Conservation (phyloP, 2,113 vertebrate species). For the Saiga tatarica region DNA sequence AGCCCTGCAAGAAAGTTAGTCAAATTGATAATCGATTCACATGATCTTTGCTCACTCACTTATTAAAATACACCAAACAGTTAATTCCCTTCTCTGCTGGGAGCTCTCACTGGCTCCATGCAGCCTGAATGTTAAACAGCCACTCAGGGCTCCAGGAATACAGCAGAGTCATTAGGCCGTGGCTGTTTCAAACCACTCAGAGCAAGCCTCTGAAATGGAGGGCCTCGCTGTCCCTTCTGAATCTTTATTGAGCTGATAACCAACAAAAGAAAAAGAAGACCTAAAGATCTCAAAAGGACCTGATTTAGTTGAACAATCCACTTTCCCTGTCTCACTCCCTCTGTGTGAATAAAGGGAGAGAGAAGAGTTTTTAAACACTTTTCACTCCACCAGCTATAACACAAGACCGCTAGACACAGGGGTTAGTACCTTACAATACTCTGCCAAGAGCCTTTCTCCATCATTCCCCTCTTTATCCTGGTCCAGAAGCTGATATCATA, state of each 20-base stretch:
- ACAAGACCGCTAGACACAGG: not conserved
- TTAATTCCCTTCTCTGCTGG: conserved; percentile 73
- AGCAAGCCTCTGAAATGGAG: conserved; percentile 34
- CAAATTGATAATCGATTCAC: conserved; percentile 76
- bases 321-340: not conserved
- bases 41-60: conserved; percentile 75
- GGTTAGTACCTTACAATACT: not conserved
- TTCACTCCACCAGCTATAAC: not conserved
- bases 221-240: not conserved
- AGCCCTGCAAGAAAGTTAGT: conserved; percentile 61
- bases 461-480: not conserved
- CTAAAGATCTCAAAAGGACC: conserved; percentile 15
- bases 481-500: not conserved
- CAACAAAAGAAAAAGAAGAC: not conserved
- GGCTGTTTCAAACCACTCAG: conserved; percentile 19
- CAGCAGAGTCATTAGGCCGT: conserved; percentile 3
- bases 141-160: conserved; percentile 12
- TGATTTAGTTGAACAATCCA: not conserved
- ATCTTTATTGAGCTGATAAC: conserved; percentile 7
- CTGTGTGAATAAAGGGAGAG: not conserved
- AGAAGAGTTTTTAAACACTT: not conserved
- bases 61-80: conserved; percentile 78
- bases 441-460: not conserved
- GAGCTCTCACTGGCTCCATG: conserved; percentile 37
- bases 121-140: conserved; percentile 59